Evolutionary conservation across 2,888 invertebrate genomes (phyloP), one percentile per base, ranked within the genome.

Genomic region (Pyrocoelia pectoralis): DNA sequence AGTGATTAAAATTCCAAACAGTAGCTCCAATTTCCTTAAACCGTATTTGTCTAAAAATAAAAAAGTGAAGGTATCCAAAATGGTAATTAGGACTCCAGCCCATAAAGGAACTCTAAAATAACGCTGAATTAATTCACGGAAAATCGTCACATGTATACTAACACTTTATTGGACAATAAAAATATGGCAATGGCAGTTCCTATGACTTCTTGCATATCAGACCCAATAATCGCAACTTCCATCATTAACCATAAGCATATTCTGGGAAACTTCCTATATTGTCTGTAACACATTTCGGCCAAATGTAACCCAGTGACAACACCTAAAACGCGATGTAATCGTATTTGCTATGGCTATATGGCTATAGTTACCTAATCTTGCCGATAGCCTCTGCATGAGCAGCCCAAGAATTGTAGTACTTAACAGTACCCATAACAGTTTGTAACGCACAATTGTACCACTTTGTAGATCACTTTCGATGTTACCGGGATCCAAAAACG

Each of bases 141-240:
- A 43, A 15, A 43, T 12, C 1, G 10, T n/a, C n/a, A n/a, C n/a
- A n/a, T n/a, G n/a, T n/a, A n/a, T n/a, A 83, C 88, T 85, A 83
- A 94, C 92, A 80, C 79, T 85, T 88, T 89, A 79, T 90, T 90
- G 5, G 93, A 92, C 53, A 95, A 81, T 41, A 95, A 83, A 79
- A 90, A 93, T 70, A 96, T 85, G 3, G 95, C 94, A 71, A 94
- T 92, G 1, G 95, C 93, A 6, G 95, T 95, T 66, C 95, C 95
- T 71, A 95, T 95, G 38, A 95, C 94, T 84, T 95, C 95, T 81
- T 95, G 95, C 91, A 95, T 95, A 77, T 95, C 94, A 40, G 92
- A 91, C 10, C 94, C 95, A 71, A 95, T 94, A 73, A 95, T 95
- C 1, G 95, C 95, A 66, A 95, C 89, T 83, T 95, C 95, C 61